phyloP scores from a whole-genome alignment of 2,113 vertebrate genomes.

The Turnix velox region DNA sequence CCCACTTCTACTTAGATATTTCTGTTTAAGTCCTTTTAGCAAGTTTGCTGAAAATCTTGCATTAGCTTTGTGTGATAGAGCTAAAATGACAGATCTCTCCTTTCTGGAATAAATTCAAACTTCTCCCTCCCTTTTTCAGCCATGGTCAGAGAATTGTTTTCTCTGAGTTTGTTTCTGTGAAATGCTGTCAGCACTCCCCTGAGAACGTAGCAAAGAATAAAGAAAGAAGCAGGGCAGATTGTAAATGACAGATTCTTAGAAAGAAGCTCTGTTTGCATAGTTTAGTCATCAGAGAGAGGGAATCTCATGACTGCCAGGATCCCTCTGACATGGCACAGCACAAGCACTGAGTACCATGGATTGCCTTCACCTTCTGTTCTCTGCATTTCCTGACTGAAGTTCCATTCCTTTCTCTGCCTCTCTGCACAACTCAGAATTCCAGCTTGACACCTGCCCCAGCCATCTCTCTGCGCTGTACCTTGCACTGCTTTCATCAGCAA shows the following conservation, averaged over 20 bases:
- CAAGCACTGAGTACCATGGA: accelerated
- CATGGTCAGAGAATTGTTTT: background rate
- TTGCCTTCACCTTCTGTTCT: background rate
- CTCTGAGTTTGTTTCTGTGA: background rate
- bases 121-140: background rate
- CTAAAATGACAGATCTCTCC: background rate
- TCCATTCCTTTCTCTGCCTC: background rate
- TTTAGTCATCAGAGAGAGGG: background rate
- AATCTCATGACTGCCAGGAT: background rate
- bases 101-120: background rate
- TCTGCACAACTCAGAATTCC: background rate
- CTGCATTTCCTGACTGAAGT: background rate
- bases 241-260: background rate
- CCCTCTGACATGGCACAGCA: background rate
- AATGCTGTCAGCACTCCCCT: background rate
- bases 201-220: background rate
- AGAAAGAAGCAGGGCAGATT: background rate
- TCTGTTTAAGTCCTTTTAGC: background rate
- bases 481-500: background rate
- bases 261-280: background rate
- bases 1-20: background rate
- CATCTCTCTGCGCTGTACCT: accelerated
- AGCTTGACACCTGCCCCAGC: background rate
- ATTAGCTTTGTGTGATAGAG: background rate
- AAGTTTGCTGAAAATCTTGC: background rate